Base-by-base conservation (phyloP, 2,888 invertebrate genomes). In the Microctonus hyperodae region DNA sequence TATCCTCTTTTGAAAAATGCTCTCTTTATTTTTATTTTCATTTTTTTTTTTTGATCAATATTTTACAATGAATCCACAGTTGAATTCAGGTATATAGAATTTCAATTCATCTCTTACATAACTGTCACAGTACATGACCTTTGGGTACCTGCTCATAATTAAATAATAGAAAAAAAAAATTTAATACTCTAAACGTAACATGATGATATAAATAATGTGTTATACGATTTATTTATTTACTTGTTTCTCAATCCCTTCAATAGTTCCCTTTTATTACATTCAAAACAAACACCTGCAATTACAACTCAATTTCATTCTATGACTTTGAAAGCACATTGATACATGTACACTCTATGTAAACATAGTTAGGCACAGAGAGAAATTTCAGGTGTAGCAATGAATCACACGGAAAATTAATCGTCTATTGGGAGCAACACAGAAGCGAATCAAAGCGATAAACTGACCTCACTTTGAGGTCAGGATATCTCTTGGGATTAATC, bases 321-420 rank as follows among this genome's bases (percentile, higher is more conserved):
- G 28, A 28, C 3, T 28, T 5, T 28, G 7, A 3, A 28, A 5
- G 7, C 7, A 28, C 7, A 28, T 28, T 28, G 3, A 7, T 28
- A 28, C 5, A 7, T 28, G 5, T 28, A n/a, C n/a, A 3, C 28
- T n/a, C n/a, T n/a, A n/a, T n/a, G n/a, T n/a, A 7, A 28, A 28
- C 7, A 5, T 44, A 16, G n/a, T n/a, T 40, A 40, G 0, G 40
- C 40, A 40, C 0, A 33, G 16, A 22, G 56, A 16, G 56, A 22
- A 56, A 56, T 56, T 31, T 33, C 33, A 31, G 33, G 33, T 20
- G 33, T 56, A 16, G 44, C 44, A 7, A 22, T 31, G 56, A 56
- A 56, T 56, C 33, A 31, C 33, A 20, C 33, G 9, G 56, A 56
- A 31, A 33, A 56, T 35, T 56, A 56, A 56, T 56, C n/a, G 56